These are phyloP conservation scores for Zygaena filipendulae DNA, from an alignment of 2,888 invertebrate species.

Conservation along the genomic window DNA sequence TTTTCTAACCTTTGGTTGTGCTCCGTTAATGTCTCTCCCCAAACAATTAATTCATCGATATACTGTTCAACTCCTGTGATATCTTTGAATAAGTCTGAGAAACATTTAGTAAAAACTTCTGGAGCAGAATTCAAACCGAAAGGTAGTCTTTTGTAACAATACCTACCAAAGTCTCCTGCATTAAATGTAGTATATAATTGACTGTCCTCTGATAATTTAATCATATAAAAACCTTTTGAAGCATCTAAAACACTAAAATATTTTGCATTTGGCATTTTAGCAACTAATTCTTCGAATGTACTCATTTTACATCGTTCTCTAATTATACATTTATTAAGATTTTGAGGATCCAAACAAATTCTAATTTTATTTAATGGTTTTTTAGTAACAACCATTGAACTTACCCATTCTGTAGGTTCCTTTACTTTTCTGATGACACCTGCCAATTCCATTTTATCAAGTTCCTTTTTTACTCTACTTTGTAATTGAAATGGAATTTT, in stretches of 20 bases:
- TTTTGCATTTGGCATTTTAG: slow-evolving; percentile 5
- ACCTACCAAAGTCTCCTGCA: slow-evolving; percentile 9
- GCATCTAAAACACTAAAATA: slow-evolving; percentile 4
- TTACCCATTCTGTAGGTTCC: slow-evolving; percentile 5
- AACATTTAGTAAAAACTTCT: slow-evolving; percentile 9
- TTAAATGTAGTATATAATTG: slow-evolving; percentile 9
- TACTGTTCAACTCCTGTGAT: slow-evolving; percentile 7
- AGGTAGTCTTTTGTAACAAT: slow-evolving; percentile 7
- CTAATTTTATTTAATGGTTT: background rate
- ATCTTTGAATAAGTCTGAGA: slow-evolving; percentile 8
- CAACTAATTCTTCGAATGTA: slow-evolving; percentile 4
- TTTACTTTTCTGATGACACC: background rate
- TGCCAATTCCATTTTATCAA: background rate
- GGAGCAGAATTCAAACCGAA: slow-evolving; percentile 9
- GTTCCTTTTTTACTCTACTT: slow-evolving; percentile 1
- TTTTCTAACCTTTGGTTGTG: slow-evolving; percentile 5
- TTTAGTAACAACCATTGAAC: slow-evolving; percentile 1
- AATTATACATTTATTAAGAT: slow-evolving; percentile 3
- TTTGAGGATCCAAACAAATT: background rate
- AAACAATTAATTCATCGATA: slow-evolving; percentile 9
- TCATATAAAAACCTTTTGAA: slow-evolving; percentile 9
- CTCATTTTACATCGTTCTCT: slow-evolving; percentile 4
- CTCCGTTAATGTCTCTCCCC: slow-evolving; percentile 4
- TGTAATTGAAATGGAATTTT: slow-evolving; percentile 16
- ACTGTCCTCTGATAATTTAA: slow-evolving; percentile 5